Conservation (phyloP, 1,140 invertebrate genomes). For the Diorhabda sublineata region DNA sequence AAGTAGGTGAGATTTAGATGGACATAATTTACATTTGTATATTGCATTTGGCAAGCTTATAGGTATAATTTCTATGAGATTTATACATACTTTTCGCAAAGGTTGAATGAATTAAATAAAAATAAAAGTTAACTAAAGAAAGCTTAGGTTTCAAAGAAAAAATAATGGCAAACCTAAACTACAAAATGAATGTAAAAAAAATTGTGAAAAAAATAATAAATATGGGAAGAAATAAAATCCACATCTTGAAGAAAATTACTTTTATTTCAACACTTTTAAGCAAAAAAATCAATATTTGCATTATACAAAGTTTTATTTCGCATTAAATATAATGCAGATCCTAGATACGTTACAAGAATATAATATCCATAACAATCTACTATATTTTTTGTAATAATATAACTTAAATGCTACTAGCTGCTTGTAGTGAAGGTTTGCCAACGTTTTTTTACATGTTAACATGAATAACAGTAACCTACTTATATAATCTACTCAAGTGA, state of each 20-base stretch:
- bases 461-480: background rate
- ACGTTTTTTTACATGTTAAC: slow-evolving; percentile 35
- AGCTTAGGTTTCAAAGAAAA: slow-evolving; percentile 39
- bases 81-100: background rate
- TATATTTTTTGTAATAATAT: background rate
- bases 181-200: slow-evolving; percentile 27
- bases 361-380: slow-evolving; percentile 9
- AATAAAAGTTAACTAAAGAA: slow-evolving; percentile 25
- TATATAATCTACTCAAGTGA: slow-evolving; percentile 28
- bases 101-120: background rate
- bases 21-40: no score
- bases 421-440: slow-evolving; percentile 51
- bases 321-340: background rate
- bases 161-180: slow-evolving; percentile 49
- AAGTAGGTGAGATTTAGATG: no score
- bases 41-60: no score
- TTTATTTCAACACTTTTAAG: slow-evolving; percentile 16
- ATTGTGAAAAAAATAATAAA: slow-evolving; percentile 8
- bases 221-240: slow-evolving; percentile 20
- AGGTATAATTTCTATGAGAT: no score
- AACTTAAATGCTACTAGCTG: slow-evolving; percentile 36
- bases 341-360: slow-evolving; percentile 23
- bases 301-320: slow-evolving; percentile 11
- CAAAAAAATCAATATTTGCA: slow-evolving; percentile 23
- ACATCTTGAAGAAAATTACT: background rate